Evolutionary conservation across 2,797 vertebrate species (phyloP).

Genomic region (Rhynchotus rufescens): DNA sequence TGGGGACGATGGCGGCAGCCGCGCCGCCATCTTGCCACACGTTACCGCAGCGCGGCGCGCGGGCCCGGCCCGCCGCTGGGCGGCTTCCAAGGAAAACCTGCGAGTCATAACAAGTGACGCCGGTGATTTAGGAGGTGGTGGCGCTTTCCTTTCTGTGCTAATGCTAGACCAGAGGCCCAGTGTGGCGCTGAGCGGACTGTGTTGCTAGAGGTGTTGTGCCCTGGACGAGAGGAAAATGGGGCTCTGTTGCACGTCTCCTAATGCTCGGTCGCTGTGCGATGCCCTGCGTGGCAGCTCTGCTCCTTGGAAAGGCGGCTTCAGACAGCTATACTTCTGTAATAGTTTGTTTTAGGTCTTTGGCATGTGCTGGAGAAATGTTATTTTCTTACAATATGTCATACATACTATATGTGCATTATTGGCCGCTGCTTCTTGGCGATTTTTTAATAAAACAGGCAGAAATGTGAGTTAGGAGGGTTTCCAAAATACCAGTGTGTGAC

Average conservation of each 20-base stretch:
- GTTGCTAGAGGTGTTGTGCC: background rate
- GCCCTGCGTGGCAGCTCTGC: fast-evolving
- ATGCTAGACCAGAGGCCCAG: background rate
- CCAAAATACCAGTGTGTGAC: background rate
- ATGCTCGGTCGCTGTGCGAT: background rate
- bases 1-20: background rate
- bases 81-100: background rate
- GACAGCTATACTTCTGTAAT: background rate
- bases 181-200: background rate
- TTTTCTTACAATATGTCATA: too few species aligned
- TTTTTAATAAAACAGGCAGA: background rate
- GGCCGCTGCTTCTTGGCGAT: background rate
- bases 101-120: background rate
- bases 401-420: background rate
- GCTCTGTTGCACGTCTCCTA: background rate
- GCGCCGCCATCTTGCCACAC: background rate
- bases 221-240: background rate
- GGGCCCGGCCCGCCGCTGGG: background rate
- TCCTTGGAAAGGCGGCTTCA: background rate
- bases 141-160: background rate
- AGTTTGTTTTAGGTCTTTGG: background rate
- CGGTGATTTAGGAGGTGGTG: constrained; percentile 28
- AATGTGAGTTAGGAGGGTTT: background rate
- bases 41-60: background rate
- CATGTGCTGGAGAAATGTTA: background rate